Evolutionary conservation across 1,140 invertebrate genomes (phyloP).

Genomic region (Hirudo medicinalis): DNA sequence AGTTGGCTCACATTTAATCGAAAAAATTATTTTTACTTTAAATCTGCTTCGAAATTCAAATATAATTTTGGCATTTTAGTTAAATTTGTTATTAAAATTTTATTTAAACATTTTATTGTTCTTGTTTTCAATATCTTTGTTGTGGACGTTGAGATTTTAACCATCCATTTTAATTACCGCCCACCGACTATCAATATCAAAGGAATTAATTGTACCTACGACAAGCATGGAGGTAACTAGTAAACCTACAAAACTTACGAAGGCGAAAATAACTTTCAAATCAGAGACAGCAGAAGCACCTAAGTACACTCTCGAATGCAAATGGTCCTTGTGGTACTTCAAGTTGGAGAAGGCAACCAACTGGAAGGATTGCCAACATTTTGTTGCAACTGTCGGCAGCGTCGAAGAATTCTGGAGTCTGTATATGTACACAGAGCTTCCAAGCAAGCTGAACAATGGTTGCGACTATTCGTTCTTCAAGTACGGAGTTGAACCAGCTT

Average conservation of each 20-base stretch:
- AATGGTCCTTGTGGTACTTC: constrained; percentile 95
- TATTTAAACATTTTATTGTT: too few relatives aligned
- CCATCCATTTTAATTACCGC: background rate
- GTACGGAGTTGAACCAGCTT: constrained; percentile 87
- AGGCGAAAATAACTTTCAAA: background rate
- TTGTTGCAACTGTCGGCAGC: constrained; percentile 83
- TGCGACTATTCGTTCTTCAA: constrained; percentile 95
- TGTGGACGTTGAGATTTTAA: background rate
- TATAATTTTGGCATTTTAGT: too few relatives aligned
- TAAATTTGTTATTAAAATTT: too few relatives aligned
- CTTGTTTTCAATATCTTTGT: background rate
- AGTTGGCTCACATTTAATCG: too few relatives aligned
- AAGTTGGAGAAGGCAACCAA: constrained; percentile 73
- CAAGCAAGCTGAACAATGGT: constrained; percentile 71
- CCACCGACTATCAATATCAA: background rate
- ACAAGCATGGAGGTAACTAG: background rate
- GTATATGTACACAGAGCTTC: constrained; percentile 85
- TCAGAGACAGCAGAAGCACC: constrained; percentile 42
- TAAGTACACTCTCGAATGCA: constrained; percentile 87
- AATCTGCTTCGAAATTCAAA: too few relatives aligned
- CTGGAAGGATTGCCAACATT: constrained; percentile 86
- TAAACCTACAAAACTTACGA: too few relatives aligned
- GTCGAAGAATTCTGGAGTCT: constrained; percentile 99
- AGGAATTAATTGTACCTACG: background rate
- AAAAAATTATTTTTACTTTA: too few relatives aligned